Conservation (phyloP, 2,797 vertebrate genomes). For the Pogoniulus pusillus region DNA sequence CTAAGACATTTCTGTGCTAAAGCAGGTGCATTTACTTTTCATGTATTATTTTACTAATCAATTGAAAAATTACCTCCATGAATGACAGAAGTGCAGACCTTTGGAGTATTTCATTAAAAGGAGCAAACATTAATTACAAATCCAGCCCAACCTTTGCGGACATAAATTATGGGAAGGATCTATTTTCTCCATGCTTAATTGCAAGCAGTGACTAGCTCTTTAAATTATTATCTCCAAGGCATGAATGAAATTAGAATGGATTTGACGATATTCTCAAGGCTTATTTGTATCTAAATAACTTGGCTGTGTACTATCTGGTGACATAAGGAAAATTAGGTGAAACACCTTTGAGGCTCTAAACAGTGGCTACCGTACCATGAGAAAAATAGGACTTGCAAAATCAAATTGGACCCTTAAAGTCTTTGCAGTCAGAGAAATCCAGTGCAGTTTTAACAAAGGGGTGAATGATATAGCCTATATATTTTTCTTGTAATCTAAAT, state of each 20-base stretch:
- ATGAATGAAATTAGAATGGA: slow-evolving; percentile 93
- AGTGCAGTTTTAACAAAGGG: not conserved
- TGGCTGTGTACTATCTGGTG: not conserved
- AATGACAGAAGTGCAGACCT: slow-evolving; percentile 89
- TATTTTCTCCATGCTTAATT: slow-evolving; percentile 92
- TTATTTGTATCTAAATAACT: slow-evolving; percentile 53
- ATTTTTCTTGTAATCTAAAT: not conserved
- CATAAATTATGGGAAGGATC: slow-evolving; percentile 91
- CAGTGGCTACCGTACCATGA: not conserved
- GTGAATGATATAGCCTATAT: not conserved
- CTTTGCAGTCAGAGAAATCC: not conserved
- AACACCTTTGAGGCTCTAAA: not conserved
- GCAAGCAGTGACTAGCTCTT: slow-evolving; percentile 85
- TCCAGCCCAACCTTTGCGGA: slow-evolving; percentile 81
- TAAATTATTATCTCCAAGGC: slow-evolving; percentile 89
- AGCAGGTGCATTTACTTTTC: slow-evolving; percentile 95
- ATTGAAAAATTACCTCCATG: slow-evolving; percentile 94
- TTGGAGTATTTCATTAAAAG: slow-evolving; percentile 85
- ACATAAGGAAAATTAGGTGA: not conserved
- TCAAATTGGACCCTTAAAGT: not conserved
- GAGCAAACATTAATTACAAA: slow-evolving; percentile 87
- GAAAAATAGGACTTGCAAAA: not conserved
- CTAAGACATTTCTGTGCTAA: slow-evolving; percentile 85
- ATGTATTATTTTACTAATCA: slow-evolving; percentile 93
- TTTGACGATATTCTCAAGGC: slow-evolving; percentile 61